Percentiles rank a stretch among this genome's conserved stretches.
Conservation (phyloP, 2,113 vertebrate genomes). For the Aleadryas rufinucha region DNA sequence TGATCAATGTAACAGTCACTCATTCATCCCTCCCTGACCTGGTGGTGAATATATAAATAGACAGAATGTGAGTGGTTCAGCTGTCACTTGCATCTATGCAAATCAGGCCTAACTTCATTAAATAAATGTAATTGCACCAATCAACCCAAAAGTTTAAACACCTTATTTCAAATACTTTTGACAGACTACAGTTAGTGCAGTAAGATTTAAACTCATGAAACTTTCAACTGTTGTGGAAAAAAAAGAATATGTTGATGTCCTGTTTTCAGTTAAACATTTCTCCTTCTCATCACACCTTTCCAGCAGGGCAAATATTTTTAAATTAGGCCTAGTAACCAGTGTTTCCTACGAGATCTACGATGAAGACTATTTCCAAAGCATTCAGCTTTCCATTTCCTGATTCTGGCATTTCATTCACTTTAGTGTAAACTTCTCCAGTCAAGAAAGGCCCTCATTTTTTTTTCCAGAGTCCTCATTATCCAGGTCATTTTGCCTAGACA, state of each 20-base stretch:
- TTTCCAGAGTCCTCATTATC: background rate
- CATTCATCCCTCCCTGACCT: no score
- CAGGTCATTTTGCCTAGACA: background rate
- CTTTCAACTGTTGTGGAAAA: background rate
- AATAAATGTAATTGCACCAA: background rate
- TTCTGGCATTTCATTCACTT: background rate
- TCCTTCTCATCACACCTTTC: background rate
- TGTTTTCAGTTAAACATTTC: background rate
- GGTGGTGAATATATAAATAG: background rate
- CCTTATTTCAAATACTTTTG: background rate
- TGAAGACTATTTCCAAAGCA: conserved; percentile 2
- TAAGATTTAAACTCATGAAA: background rate
- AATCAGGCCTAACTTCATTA: background rate
- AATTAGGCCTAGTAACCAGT: background rate
- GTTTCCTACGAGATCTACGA: background rate
- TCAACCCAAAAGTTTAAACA: background rate
- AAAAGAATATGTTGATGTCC: background rate
- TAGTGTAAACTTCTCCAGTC: background rate
- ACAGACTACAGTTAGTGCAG: background rate
- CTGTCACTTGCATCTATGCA: background rate
- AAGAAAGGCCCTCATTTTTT: background rate
- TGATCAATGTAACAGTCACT: background rate
- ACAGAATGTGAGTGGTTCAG: background rate
- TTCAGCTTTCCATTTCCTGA: conserved; percentile 21
- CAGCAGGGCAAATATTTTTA: background rate